Evolutionary conservation across 2,113 vertebrate species (phyloP).

Genomic region (Callipepla squamata): DNA sequence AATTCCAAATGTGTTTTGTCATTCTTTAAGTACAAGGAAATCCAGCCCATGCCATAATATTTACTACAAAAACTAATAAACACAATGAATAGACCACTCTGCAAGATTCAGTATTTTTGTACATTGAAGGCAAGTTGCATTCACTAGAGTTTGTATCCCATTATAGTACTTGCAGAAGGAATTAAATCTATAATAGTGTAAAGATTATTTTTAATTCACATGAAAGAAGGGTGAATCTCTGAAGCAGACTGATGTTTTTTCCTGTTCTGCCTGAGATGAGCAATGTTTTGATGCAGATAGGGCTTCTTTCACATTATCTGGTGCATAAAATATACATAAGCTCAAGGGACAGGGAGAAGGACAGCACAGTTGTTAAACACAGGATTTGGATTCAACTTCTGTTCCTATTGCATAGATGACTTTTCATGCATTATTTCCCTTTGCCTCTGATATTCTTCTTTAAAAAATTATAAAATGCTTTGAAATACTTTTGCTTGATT

Average conservation of each 20-base stretch:
- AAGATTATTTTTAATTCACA: neutral
- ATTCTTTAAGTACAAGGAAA: neutral
- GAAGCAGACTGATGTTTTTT: neutral
- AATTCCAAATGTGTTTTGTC: neutral
- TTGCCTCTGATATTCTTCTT: neutral
- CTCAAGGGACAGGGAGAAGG: neutral
- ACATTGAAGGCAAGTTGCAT: neutral
- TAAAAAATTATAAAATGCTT: neutral
- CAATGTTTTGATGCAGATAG: neutral
- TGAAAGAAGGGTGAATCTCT: neutral
- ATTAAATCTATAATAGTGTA: neutral
- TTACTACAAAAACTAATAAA: neutral
- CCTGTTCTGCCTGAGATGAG: neutral
- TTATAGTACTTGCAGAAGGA: neutral
- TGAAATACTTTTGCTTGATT: neutral
- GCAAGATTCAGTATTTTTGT: neutral
- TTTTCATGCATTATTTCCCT: neutral
- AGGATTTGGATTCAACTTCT: neutral
- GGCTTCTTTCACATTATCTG: neutral
- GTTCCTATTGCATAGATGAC: neutral
- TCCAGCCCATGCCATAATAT: neutral
- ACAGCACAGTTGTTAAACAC: neutral
- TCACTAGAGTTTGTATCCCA: neutral
- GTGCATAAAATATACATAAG: neutral
- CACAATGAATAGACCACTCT: neutral